Evolutionary conservation across 2,888 invertebrate species (phyloP).

Genomic region (Lordiphosa fenestrarum): DNA sequence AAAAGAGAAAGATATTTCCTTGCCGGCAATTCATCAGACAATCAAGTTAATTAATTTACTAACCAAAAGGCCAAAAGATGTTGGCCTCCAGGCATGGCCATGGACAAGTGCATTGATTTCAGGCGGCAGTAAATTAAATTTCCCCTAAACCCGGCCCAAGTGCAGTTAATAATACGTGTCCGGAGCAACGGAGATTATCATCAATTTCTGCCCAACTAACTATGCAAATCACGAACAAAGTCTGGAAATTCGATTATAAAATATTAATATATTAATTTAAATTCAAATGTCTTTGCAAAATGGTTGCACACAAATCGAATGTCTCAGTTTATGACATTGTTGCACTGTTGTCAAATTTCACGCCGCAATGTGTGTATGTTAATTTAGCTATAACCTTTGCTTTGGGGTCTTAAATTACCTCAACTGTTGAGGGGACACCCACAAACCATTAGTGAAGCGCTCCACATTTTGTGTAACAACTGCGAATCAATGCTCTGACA

Average conservation of each 20-base stretch:
- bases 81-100: slow-evolving; percentile 17
- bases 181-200: slow-evolving; percentile 4
- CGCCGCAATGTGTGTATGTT: slow-evolving; percentile 58
- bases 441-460: slow-evolving; percentile 65
- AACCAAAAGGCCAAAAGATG: slow-evolving; percentile 20
- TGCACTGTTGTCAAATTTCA: slow-evolving; percentile 57
- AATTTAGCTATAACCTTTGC: slow-evolving; percentile 60
- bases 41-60: slow-evolving; percentile 65
- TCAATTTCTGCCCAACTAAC: slow-evolving; percentile 33
- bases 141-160: slow-evolving; percentile 19
- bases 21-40: slow-evolving; percentile 33
- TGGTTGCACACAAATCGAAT: background rate
- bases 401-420: slow-evolving; percentile 11
- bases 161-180: slow-evolving; percentile 46
- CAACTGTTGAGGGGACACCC: slow-evolving; percentile 27
- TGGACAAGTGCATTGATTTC: slow-evolving; percentile 8
- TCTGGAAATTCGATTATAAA: slow-evolving; percentile 62
- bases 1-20: slow-evolving; percentile 12
- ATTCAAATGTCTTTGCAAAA: slow-evolving; percentile 37
- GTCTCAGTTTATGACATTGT: slow-evolving; percentile 15
- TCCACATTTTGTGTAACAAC: slow-evolving; percentile 67
- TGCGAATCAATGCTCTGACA: slow-evolving; percentile 70
- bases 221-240: slow-evolving; percentile 61
- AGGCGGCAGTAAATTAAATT: slow-evolving; percentile 55
- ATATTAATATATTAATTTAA: slow-evolving; percentile 68